Percentiles rank a stretch among this genome's conserved stretches.
These are phyloP conservation scores for Nephrotoma flavescens DNA, from an alignment of 2,888 invertebrate genomes.

Conservation along the genomic window DNA sequence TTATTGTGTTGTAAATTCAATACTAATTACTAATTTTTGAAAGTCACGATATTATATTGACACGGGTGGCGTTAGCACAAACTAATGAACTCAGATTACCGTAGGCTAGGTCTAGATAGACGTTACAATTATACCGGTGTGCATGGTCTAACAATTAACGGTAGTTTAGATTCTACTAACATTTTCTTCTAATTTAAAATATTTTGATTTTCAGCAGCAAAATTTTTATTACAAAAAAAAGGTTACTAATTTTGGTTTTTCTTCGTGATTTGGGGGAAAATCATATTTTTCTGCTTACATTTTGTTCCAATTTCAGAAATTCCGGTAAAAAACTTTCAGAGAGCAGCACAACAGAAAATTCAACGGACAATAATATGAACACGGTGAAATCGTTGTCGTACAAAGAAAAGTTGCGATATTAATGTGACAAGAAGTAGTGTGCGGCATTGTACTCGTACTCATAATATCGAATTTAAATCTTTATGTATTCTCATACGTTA, in stretches of 20 bases:
- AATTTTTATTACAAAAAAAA: background rate
- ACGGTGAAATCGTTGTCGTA: background rate
- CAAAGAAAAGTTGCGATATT: background rate
- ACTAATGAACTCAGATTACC: too few relatives aligned
- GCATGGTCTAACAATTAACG: too few relatives aligned
- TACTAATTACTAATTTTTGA: too few relatives aligned
- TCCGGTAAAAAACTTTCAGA: background rate
- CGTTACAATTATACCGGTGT: background rate
- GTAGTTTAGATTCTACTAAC: too few relatives aligned
- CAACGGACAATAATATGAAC: background rate
- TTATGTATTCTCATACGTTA: background rate
- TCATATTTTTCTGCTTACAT: background rate
- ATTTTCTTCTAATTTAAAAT: background rate
- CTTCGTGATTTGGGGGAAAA: background rate
- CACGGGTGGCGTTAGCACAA: too few relatives aligned
- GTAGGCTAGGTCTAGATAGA: background rate
- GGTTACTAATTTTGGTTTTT: background rate
- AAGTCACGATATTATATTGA: too few relatives aligned
- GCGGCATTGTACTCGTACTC: too few relatives aligned
- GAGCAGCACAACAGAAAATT: background rate
- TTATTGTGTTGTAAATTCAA: too few relatives aligned
- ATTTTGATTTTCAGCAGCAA: background rate
- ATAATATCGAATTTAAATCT: background rate
- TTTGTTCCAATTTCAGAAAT: background rate
- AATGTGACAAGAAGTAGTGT: background rate